Base-by-base conservation (phyloP, 2,113 vertebrate genomes). In the Potamarius usumacintae region DNA sequence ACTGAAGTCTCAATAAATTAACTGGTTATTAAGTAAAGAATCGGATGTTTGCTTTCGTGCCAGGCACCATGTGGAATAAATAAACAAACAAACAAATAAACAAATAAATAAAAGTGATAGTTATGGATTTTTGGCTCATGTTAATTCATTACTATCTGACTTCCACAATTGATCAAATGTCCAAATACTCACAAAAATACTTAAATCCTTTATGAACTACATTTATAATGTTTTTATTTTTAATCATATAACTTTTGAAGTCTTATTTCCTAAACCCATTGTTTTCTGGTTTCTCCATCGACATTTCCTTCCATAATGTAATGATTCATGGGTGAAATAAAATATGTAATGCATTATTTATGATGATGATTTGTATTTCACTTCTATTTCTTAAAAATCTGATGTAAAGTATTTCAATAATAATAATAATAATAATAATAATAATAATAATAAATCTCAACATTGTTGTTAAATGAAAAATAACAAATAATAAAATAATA, bases 1-100 rank as follows among this genome's bases (percentile, higher is more conserved):
- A 89, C 48, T 88, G 89, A 87, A 74, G 34, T 14, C 60, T 85
- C 63, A 86, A 58, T 85, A 71, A 89, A 86, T 7, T 22, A 74
- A 89, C 62, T 74, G 53, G 76, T 86, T 84, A 78, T 88, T 52
- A 74, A 78, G 42, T 22, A 48, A 76, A 9, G 3, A 4, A 50
- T 48, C 18, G 22, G 20, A 76, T 9, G 0, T 76, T 20, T 25
- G 42, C 42, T 25, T 76, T 10, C 20, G 7, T 0, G 9, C 18
- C 17, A 20, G 4, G 18, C 34, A 71, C 30, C 2, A 18, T 42
- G 42, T 42, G 42, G 42, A 42, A 42, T 42, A 72, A 72, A 18
- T 2, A 9, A 71, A 7, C 1, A 72, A 72, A 6, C 8, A 42
- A 17, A 42, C 2, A 69, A 27, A 30, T 2, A 14, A 27, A 14